Percentiles rank a stretch among this genome's conserved stretches.
phyloP scores from a whole-genome alignment of 1,140 invertebrate species.

The Drosophila pachea region DNA sequence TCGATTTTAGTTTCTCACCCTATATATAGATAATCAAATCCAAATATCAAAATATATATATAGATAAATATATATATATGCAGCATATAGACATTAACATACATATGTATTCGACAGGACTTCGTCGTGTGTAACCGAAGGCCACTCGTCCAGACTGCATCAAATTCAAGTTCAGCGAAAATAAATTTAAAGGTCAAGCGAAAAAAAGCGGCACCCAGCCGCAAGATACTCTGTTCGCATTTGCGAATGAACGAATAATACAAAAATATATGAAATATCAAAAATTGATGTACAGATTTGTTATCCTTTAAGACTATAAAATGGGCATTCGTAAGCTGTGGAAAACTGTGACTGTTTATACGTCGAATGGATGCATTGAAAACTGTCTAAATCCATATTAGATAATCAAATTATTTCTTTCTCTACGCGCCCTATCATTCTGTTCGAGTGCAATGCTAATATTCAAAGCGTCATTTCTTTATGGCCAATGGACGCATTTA shows the following conservation, averaged over 20 bases:
- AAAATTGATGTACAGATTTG: too few species aligned
- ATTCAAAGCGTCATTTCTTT: conserved; percentile 39
- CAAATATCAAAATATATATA: too few species aligned
- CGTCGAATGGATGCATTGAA: too few species aligned
- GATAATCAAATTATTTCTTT: too few species aligned
- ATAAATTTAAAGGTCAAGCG: conserved; percentile 49
- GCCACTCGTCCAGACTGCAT: conserved; percentile 5
- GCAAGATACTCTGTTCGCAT: neutral
- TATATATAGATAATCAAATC: conserved; percentile 9
- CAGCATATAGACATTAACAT: too few species aligned
- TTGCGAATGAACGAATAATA: neutral
- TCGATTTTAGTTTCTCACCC: neutral
- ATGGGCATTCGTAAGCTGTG: too few species aligned
- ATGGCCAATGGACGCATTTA: conserved; percentile 31
- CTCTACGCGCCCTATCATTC: too few species aligned
- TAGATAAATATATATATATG: too few species aligned
- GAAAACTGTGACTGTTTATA: too few species aligned
- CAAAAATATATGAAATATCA: neutral
- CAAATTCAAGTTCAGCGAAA: conserved; percentile 43
- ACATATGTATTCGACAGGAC: conserved; percentile 9
- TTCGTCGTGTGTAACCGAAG: conserved; percentile 8
- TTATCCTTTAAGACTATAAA: neutral
- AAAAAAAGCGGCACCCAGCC: conserved; percentile 1
- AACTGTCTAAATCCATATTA: too few species aligned
- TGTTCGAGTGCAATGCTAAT: conserved; percentile 13